These are phyloP conservation scores for Aleiodes alternator DNA, from an alignment of 2,888 invertebrate species.

Conservation along the genomic window DNA sequence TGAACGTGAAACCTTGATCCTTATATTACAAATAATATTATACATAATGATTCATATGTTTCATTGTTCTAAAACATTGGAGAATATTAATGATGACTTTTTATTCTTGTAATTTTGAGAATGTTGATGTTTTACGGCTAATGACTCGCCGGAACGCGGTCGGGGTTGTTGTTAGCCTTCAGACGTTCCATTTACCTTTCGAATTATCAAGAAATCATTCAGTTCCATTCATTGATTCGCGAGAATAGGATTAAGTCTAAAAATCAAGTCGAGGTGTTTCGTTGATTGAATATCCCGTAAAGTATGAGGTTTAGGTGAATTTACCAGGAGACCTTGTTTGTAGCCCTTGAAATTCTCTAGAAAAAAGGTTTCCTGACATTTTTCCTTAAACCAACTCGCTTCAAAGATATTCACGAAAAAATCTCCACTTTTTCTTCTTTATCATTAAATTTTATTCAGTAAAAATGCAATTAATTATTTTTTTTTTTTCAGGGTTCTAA, in stretches of 20 bases:
- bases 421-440: neutral
- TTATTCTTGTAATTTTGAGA: neutral
- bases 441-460: neutral
- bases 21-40: neutral
- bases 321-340: neutral
- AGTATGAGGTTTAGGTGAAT: too few relatives aligned
- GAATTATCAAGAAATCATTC: too few relatives aligned
- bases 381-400: neutral
- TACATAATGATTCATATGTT: too few relatives aligned
- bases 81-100: too few relatives aligned
- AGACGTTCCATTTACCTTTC: constrained; percentile 10
- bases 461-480: neutral
- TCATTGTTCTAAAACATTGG: too few relatives aligned
- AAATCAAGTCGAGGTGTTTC: too few relatives aligned
- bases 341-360: neutral
- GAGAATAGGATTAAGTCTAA: too few relatives aligned
- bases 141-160: constrained; percentile 9
- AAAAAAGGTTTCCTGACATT: too few relatives aligned
- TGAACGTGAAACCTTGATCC: constrained; percentile 30
- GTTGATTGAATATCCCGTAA: too few relatives aligned
- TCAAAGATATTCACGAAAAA: neutral
- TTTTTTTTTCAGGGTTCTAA: constrained; percentile 80
- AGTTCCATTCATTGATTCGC: too few relatives aligned
- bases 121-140: constrained; percentile 13
- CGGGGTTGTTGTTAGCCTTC: constrained; percentile 18